phyloP scores from a whole-genome alignment of 2,113 vertebrate species.

The Antechinus flavipes region DNA sequence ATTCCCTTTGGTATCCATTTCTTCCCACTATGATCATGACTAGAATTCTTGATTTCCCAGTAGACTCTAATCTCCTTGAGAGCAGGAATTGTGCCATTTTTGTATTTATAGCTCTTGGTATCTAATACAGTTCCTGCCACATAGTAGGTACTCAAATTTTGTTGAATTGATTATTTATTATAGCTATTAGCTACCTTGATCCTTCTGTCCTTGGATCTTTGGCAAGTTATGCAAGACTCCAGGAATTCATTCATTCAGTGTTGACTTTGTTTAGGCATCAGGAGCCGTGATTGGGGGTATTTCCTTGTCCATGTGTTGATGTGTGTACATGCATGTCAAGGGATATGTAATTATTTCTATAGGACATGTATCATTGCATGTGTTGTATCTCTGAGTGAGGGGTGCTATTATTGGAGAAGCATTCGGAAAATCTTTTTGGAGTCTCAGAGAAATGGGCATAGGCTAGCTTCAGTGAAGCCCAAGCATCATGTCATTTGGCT shows the following conservation, averaged over 20 bases:
- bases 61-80: not conserved
- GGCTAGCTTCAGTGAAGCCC: not conserved
- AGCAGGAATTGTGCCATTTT: not conserved
- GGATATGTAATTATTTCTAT: not conserved
- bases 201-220: not conserved
- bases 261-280: conserved; percentile 21
- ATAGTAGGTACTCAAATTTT: not conserved
- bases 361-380: not conserved
- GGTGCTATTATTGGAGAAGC: not conserved
- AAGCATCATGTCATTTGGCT: not conserved
- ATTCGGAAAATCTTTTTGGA: not conserved
- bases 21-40: not conserved
- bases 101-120: not conserved
- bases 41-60: not conserved
- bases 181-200: not conserved
- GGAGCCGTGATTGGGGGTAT: not conserved
- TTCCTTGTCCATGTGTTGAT: conserved; percentile 19
- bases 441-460: conserved; percentile 10
- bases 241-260: not conserved
- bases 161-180: not conserved
- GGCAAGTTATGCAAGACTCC: not conserved
- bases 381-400: not conserved
- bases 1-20: not conserved
- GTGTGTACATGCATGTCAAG: not conserved
- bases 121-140: not conserved